Base-by-base conservation (phyloP, 2,797 vertebrate species). In the Aldrovandia affinis region DNA sequence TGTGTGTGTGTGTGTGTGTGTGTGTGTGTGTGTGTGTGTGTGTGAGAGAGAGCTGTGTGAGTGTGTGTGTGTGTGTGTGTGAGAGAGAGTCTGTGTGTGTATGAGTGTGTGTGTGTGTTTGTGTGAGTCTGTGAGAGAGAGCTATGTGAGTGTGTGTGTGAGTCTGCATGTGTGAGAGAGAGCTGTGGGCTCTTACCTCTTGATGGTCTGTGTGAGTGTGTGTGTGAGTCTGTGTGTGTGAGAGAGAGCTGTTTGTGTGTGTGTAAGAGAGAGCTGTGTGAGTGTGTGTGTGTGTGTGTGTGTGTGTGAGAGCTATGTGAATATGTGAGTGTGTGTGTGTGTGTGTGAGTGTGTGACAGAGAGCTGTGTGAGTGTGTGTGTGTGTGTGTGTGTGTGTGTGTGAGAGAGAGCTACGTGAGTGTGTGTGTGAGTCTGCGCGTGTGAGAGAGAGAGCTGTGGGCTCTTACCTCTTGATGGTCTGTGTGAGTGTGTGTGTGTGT, bases 401-500 rank as follows among this genome's bases (percentile, higher is more conserved):
- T 33, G 59, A 65, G 28, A n/a, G 79, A 54, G 79, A 33, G 81
- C n/a, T 78, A 80, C 39, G 50, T 83, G 82, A 20, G 68, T 81
- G 61, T 50, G 86, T 84, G 80, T 81, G 81, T 81, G 47, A 83
- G 28, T 79, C 12, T 86, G 81, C 79, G 84, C 70, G 70, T 86
- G 85, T 61, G 81, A 75, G 4, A 54, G 0, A n/a, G n/a, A 6
- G 20, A 39, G 80, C 36, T 12, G 80, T n/a, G 44, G 80, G 3
- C 42, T 83, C 85, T 84, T 88, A 99, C 98, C 97, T 98, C 91
- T 94, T 97, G 93, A 99, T 97, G 87, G 97, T 97, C 92, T 98
- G 96, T 28, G 97, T 97, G 92, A 63, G 77, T 73, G 81, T 61
- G 59, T 81, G 78, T 79, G 80, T 81, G 68, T 85, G 84, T 85